A percentile compares a stretch with the other conserved stretches of the same genome.
Evolutionary conservation across 2,888 invertebrate species (phyloP).

Genomic region (Nemurella pictetii): DNA sequence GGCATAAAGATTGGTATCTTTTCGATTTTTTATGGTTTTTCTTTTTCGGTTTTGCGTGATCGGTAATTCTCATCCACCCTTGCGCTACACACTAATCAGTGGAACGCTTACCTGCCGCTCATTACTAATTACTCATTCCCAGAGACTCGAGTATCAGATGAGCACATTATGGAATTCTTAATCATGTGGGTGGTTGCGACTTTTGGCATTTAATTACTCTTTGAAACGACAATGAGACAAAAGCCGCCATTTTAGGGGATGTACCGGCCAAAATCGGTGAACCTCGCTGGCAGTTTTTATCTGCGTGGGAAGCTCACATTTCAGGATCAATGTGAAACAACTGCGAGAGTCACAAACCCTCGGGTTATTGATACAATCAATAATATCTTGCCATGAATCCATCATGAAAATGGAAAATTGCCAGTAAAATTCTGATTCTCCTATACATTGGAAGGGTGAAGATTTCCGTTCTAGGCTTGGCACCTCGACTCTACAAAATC

Average conservation of each 20-base stretch:
- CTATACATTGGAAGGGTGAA: no score
- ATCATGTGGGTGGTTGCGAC: no score
- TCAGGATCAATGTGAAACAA: background rate
- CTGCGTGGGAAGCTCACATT: background rate
- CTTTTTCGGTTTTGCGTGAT: constrained; percentile 1
- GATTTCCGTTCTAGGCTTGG: no score
- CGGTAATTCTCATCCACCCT: background rate
- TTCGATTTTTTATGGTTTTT: background rate
- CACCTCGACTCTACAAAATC: no score
- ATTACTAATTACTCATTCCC: background rate
- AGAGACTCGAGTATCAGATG: background rate
- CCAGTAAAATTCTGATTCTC: no score
- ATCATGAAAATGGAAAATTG: background rate
- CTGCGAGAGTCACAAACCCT: background rate
- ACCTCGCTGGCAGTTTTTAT: background rate
- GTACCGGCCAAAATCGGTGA: background rate
- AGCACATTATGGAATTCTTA: background rate
- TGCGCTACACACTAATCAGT: background rate
- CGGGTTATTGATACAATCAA: background rate
- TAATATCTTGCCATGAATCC: background rate
- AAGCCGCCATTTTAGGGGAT: background rate
- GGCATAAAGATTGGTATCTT: background rate
- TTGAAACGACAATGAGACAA: background rate
- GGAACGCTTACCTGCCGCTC: background rate
- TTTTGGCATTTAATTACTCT: no score